These are phyloP conservation scores for Cyanoramphus novaezelandiae DNA, from an alignment of 2,113 vertebrate genomes.

Conservation along the genomic window DNA sequence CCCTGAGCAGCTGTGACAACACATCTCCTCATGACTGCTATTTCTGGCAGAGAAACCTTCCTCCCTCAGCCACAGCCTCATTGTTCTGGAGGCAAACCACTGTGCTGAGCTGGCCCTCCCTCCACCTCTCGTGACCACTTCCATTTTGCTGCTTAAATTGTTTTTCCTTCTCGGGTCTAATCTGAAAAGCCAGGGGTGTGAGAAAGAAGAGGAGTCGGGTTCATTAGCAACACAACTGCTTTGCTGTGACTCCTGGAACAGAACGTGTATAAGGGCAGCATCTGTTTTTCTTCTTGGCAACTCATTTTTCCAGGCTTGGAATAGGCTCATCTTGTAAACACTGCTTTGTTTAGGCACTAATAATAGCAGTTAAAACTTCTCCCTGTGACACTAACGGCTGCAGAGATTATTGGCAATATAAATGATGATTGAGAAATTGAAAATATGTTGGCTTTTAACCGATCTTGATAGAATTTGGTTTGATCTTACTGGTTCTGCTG, in stretches of 20 bases:
- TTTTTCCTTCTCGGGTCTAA: neutral
- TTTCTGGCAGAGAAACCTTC: neutral
- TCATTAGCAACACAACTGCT: neutral
- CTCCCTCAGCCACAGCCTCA: neutral
- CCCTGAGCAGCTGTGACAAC: neutral
- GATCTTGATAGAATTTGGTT: neutral
- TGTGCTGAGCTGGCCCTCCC: neutral
- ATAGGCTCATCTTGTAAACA: constrained; percentile 54
- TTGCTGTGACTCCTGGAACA: constrained; percentile 26
- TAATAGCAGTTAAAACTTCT: constrained; percentile 43
- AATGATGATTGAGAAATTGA: neutral
- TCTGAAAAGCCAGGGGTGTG: neutral
- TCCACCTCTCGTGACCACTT: neutral
- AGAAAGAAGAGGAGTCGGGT: neutral
- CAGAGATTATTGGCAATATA: constrained; percentile 12
- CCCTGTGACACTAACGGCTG: neutral
- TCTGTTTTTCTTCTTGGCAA: constrained; percentile 47
- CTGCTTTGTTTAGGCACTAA: constrained; percentile 25
- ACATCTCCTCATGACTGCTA: neutral
- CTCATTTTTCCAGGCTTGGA: constrained; percentile 62
- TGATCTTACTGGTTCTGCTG: neutral
- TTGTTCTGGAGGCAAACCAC: neutral
- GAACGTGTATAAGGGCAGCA: neutral
- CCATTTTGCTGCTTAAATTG: neutral
- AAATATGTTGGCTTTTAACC: neutral